Conservation (phyloP, 1,140 invertebrate genomes). For the Drosophila ogumai region DNA sequence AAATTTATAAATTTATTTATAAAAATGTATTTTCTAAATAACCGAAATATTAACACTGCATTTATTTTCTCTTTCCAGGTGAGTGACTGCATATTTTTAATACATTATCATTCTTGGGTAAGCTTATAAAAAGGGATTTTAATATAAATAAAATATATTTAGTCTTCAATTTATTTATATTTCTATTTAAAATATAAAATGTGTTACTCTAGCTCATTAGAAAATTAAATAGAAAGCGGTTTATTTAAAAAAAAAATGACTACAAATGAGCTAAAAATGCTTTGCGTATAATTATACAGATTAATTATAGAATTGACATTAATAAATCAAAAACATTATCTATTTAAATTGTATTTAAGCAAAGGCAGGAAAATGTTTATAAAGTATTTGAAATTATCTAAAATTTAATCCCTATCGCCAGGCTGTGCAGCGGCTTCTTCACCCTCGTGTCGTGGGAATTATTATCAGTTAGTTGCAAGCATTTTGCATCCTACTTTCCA, state of each 20-base stretch:
- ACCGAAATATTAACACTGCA: neutral
- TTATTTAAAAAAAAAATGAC: neutral
- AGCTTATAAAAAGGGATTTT: neutral
- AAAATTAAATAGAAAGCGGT: neutral
- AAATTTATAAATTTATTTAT: too few species aligned
- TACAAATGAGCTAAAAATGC: neutral
- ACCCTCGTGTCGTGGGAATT: slow-evolving; percentile 49
- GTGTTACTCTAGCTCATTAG: neutral
- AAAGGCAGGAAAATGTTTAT: neutral
- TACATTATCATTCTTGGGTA: neutral
- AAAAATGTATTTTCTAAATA: too few species aligned
- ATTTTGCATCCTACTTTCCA: slow-evolving; percentile 75
- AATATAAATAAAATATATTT: neutral
- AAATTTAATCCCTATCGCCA: slow-evolving; percentile 25
- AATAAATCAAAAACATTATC: neutral
- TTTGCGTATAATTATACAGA: neutral
- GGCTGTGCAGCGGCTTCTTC: slow-evolving; percentile 1
- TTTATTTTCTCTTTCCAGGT: neutral
- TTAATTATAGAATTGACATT: neutral
- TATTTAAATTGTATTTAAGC: neutral
- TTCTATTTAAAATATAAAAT: neutral
- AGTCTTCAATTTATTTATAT: neutral
- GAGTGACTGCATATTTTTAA: neutral
- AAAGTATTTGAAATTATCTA: neutral
- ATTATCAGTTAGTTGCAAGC: slow-evolving; percentile 84